Evolutionary conservation across 1,140 invertebrate genomes (phyloP).

Genomic region (Neotoxoptera formosana): DNA sequence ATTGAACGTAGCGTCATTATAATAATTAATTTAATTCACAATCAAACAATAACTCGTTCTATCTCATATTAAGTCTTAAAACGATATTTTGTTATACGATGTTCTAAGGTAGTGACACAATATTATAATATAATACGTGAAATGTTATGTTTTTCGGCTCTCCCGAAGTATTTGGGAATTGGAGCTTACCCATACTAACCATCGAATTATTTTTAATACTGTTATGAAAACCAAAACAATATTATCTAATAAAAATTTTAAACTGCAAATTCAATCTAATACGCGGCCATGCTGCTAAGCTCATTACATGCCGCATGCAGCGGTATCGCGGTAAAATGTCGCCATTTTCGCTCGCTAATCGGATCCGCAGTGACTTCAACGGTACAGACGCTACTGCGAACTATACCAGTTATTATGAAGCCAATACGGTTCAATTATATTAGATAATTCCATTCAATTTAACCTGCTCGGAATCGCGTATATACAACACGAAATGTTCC

Average conservation of each 20-base stretch:
- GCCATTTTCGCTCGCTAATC: not conserved
- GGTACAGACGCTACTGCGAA: not conserved
- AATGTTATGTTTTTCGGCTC: too few species aligned
- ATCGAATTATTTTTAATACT: too few species aligned
- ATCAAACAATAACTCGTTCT: too few species aligned
- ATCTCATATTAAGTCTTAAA: too few species aligned
- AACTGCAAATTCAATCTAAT: not conserved
- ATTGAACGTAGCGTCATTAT: too few species aligned
- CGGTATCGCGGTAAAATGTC: not conserved
- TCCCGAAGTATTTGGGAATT: too few species aligned
- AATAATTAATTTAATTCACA: too few species aligned
- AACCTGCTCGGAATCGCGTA: not conserved
- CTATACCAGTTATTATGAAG: not conserved
- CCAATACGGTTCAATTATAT: not conserved
- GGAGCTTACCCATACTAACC: too few species aligned
- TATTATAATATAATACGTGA: too few species aligned
- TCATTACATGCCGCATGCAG: not conserved
- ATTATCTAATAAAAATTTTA: not conserved
- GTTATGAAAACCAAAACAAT: not conserved
- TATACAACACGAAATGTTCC: not conserved
- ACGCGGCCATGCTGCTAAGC: not conserved
- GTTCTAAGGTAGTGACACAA: too few species aligned
- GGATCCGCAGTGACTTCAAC: not conserved
- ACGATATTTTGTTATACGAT: too few species aligned
- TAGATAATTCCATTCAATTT: not conserved